Evolutionary conservation across 2,888 invertebrate species (phyloP).

Genomic region (Platerodrilus igneus): DNA sequence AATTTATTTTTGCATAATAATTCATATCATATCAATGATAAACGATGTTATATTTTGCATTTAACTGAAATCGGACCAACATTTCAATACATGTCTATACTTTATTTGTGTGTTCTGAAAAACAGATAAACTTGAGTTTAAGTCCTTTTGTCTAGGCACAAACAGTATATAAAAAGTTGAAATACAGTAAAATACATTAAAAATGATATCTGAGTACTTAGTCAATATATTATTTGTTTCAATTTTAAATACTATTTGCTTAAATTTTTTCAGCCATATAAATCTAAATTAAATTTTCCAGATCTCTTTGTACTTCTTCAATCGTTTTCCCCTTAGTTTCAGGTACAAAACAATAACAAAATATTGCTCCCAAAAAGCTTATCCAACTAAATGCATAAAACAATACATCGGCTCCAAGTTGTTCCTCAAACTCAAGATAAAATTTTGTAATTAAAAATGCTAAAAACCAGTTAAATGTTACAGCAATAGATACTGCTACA

Average conservation of each 20-base stretch:
- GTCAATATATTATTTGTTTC: neutral
- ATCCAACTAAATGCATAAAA: slow-evolving; percentile 72
- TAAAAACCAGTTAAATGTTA: slow-evolving; percentile 76
- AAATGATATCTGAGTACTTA: too few species aligned
- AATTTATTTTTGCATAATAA: too few species aligned
- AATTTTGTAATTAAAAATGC: slow-evolving; percentile 77
- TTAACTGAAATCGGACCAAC: too few species aligned
- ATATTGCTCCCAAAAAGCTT: slow-evolving; percentile 60
- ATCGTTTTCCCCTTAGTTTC: slow-evolving; percentile 68
- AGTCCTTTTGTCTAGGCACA: too few species aligned
- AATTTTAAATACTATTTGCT: neutral
- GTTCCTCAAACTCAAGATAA: slow-evolving; percentile 55
- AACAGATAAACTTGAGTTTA: too few species aligned
- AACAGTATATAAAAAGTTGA: too few species aligned
- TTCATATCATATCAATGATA: too few species aligned
- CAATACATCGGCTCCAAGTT: slow-evolving; percentile 59
- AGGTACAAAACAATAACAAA: slow-evolving; percentile 63
- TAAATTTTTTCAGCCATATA: neutral
- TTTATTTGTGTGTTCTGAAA: too few species aligned
- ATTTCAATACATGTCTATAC: too few species aligned
- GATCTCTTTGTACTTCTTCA: slow-evolving; percentile 60
- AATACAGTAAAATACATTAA: too few species aligned
- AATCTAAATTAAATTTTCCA: slow-evolving; percentile 33
- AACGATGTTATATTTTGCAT: too few species aligned
- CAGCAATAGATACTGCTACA: slow-evolving; percentile 71